Conservation (phyloP, 2,888 invertebrate genomes). For the Watsonalla cultraria region DNA sequence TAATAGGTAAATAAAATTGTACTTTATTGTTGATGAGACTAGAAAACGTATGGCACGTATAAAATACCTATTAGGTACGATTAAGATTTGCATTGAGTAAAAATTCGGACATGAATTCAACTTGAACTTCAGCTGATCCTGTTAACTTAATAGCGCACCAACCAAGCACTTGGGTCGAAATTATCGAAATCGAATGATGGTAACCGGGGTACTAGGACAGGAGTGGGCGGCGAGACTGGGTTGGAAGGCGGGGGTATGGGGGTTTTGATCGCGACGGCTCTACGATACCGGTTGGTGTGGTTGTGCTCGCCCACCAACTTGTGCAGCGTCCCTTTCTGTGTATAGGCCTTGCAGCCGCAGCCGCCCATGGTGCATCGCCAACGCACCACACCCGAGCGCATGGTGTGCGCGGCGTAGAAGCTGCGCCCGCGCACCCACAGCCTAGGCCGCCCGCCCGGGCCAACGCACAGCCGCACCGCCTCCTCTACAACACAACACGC, state of each 20-base stretch:
- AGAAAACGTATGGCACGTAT: background rate
- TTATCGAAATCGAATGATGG: constrained; percentile 58
- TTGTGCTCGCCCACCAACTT: constrained; percentile 72
- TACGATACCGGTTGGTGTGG: constrained; percentile 48
- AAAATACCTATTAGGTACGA: background rate
- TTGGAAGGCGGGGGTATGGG: constrained; percentile 19
- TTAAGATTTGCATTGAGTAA: background rate
- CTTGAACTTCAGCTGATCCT: too few species aligned
- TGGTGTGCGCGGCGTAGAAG: constrained; percentile 72
- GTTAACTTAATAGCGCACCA: constrained; percentile 49
- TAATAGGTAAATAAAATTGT: background rate
- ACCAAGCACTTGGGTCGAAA: constrained; percentile 68
- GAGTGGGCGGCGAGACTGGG: constrained; percentile 42
- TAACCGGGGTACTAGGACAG: constrained; percentile 52
- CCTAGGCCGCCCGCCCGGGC: constrained; percentile 68
- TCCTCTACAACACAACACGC: constrained; percentile 36
- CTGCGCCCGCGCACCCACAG: constrained; percentile 72
- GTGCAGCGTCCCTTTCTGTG: constrained; percentile 65
- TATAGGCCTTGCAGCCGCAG: constrained; percentile 72
- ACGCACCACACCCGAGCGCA: constrained; percentile 71
- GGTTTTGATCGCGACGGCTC: constrained; percentile 8
- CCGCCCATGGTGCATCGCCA: constrained; percentile 75
- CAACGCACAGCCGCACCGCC: constrained; percentile 63
- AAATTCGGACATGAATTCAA: too few species aligned
- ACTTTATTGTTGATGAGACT: background rate